Conservation (phyloP, 2,888 invertebrate genomes). For the Coecobrya sp. region DNA sequence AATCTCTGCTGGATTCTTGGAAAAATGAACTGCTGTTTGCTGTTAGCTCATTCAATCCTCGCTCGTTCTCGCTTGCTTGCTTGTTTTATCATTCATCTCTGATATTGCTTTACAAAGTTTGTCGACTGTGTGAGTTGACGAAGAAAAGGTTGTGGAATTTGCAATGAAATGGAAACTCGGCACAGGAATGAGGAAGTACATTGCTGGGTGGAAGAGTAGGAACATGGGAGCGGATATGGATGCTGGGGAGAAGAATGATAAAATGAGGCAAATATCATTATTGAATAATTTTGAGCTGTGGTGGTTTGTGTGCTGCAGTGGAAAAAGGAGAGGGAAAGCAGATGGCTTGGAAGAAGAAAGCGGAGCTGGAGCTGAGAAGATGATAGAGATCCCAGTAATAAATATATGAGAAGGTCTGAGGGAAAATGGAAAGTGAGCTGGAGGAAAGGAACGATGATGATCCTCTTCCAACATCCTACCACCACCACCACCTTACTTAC, state of each 20-base stretch:
- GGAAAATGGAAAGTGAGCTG: background rate
- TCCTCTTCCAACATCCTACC: background rate
- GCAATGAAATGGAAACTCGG: background rate
- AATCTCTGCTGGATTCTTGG: conserved; percentile 42
- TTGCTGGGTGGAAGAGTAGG: background rate
- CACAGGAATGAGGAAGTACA: conserved; percentile 15
- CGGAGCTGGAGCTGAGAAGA: background rate
- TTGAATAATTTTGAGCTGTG: background rate
- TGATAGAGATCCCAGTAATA: conserved; percentile 20
- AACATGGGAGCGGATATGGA: background rate
- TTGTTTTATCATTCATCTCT: background rate
- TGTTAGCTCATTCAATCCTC: background rate
- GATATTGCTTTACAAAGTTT: background rate
- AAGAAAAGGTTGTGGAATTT: conserved; percentile 2
- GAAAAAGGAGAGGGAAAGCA: background rate
- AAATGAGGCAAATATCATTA: conserved; percentile 29
- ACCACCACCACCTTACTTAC: background rate
- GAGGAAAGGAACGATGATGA: background rate
- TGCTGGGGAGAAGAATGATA: conserved; percentile 4
- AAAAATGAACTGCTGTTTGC: conserved; percentile 31
- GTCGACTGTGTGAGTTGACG: background rate
- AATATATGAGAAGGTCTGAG: background rate
- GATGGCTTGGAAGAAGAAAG: conserved; percentile 19
- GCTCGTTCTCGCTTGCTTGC: background rate
- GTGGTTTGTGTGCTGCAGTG: background rate